phyloP scores from a whole-genome alignment of 2,888 invertebrate genomes.

The Hydriomena furcata region DNA sequence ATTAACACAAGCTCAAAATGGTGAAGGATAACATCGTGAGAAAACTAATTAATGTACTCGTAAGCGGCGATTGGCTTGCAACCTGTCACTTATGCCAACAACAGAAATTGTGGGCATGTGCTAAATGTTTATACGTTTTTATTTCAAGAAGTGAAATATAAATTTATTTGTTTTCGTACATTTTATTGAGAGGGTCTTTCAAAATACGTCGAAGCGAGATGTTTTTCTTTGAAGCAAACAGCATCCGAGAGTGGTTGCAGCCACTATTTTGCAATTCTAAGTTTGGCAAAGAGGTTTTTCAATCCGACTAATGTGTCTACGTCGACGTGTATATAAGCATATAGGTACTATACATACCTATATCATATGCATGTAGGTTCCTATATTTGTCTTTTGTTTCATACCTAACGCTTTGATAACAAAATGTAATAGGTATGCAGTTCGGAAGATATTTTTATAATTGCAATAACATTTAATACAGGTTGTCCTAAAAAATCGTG shows the following conservation, averaged over 20 bases:
- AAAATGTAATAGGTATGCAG: not conserved
- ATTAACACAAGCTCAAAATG: no score
- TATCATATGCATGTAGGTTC: not conserved
- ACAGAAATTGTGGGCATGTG: no score
- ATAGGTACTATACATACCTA: constrained; percentile 2
- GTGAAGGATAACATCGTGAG: no score
- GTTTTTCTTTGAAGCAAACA: constrained; percentile 67
- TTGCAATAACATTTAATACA: no score
- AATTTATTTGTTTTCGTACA: constrained; percentile 6
- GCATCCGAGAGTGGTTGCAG: constrained; percentile 63
- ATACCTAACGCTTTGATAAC: not conserved
- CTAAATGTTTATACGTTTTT: no score
- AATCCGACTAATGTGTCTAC: constrained; percentile 77
- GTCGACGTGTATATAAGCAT: constrained; percentile 34
- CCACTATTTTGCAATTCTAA: constrained; percentile 79
- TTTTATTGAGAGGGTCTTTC: constrained; percentile 35
- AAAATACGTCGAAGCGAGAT: constrained; percentile 46
- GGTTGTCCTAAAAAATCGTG: no score
- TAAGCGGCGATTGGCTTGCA: no score
- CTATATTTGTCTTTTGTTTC: no score
- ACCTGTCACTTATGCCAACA: no score
- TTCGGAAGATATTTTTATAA: no score
- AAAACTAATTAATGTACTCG: no score
- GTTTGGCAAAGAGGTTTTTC: constrained; percentile 70
- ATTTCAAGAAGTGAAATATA: not conserved